Percentiles rank a stretch among this genome's conserved stretches.
Conservation (phyloP, 2,113 vertebrate genomes). For the Sula dactylatra region DNA sequence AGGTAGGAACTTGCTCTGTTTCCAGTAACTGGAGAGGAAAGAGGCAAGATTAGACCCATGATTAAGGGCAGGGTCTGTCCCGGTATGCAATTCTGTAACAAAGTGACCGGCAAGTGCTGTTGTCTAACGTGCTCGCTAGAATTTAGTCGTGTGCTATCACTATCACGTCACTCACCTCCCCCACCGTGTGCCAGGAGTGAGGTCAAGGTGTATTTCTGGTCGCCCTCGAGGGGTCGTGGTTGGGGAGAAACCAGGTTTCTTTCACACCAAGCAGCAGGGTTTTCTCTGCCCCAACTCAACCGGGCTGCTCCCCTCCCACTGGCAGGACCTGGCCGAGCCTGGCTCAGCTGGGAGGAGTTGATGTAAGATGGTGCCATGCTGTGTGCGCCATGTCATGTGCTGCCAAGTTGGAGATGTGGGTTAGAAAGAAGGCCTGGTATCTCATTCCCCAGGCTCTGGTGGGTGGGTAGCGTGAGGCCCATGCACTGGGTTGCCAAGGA, state of each 20-base stretch:
- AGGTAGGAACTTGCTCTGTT: background rate
- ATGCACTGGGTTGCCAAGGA: conserved; percentile 72
- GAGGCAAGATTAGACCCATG: conserved; percentile 23
- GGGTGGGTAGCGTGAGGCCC: conserved; percentile 74
- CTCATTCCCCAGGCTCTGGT: conserved; percentile 66
- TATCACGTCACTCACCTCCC: conserved; percentile 40
- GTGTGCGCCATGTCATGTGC: conserved; percentile 69
- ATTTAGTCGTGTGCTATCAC: conserved; percentile 45
- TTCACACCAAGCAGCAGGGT: background rate
- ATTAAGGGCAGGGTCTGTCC: conserved; percentile 20
- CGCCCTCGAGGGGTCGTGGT: background rate
- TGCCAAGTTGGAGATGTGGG: conserved; percentile 69
- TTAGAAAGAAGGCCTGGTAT: conserved; percentile 70
- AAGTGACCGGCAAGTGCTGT: conserved; percentile 59
- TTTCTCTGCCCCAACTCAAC: background rate
- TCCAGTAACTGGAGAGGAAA: conserved; percentile 42
- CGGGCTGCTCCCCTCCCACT: conserved; percentile 3
- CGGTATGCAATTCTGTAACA: background rate
- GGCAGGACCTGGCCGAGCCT: conserved; percentile 1
- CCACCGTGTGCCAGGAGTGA: conserved; percentile 66
- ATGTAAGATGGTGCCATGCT: conserved; percentile 69
- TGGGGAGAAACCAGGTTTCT: conserved; percentile 30
- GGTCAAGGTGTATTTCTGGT: conserved; percentile 57
- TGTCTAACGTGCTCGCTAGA: conserved; percentile 60
- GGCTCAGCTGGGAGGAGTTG: conserved; percentile 37